phyloP scores from a whole-genome alignment of 2,888 invertebrate genomes.

The Seira sanloemensis region DNA sequence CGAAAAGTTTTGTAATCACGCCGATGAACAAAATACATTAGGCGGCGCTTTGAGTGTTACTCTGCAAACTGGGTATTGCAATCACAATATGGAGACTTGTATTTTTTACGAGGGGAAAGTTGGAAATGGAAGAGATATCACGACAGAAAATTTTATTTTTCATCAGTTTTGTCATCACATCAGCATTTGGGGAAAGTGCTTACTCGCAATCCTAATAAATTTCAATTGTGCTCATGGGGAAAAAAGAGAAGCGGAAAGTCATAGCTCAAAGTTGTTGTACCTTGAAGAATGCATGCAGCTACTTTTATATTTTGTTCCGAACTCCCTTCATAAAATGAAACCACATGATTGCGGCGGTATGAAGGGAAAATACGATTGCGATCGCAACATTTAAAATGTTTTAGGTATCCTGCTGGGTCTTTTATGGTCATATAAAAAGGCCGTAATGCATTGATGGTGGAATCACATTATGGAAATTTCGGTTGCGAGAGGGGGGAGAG shows the following conservation, averaged over 20 bases:
- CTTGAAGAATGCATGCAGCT: neutral
- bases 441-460: neutral
- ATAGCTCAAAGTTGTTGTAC: conserved; percentile 1
- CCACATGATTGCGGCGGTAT: neutral
- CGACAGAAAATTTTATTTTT: too few species aligned
- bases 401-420: neutral
- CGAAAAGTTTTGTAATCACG: too few species aligned
- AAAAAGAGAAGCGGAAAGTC: neutral
- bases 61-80: too few species aligned
- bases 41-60: too few species aligned
- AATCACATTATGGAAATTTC: neutral
- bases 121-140: too few species aligned
- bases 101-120: too few species aligned
- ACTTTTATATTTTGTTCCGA: neutral
- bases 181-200: too few species aligned
- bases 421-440: neutral
- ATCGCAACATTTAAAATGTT: neutral
- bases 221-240: neutral
- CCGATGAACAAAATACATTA: too few species aligned
- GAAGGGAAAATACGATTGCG: neutral
- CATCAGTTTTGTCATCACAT: too few species aligned
- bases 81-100: too few species aligned
- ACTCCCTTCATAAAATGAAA: neutral
- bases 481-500: neutral
- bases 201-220: neutral